phyloP scores from a whole-genome alignment of 2,797 vertebrate species.

The Halcyon leucocephala region DNA sequence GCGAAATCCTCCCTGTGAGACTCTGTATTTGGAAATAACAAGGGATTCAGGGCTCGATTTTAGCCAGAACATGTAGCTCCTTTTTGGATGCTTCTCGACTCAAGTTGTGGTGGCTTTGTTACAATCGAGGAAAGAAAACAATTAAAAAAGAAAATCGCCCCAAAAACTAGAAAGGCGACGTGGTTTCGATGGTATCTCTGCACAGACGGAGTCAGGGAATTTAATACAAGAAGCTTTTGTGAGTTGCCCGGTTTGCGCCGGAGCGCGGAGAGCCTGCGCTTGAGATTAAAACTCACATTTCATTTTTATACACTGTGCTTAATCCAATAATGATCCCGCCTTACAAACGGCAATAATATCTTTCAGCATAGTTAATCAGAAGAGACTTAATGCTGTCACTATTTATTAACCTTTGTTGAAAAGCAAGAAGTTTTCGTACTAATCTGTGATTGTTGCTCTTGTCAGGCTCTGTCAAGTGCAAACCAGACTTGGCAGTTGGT shows the following conservation, averaged over 20 bases:
- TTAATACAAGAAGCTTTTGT: constrained; percentile 74
- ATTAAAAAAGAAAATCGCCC: not conserved
- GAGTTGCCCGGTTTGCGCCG: constrained; percentile 40
- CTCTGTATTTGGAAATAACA: not conserved
- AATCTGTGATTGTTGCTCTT: constrained; percentile 95
- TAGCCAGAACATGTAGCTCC: not conserved
- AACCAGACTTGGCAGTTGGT: constrained; percentile 88
- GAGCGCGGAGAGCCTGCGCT: constrained; percentile 20
- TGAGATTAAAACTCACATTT: constrained; percentile 93
- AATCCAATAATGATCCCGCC: constrained; percentile 97
- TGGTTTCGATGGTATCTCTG: not conserved
- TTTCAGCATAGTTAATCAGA: constrained; percentile 97
- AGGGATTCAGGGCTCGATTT: constrained; percentile 14
- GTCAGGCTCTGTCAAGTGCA: constrained; percentile 89
- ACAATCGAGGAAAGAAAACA: not conserved
- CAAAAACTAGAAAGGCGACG: not conserved
- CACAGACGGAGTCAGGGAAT: constrained; percentile 56
- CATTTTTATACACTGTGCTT: constrained; percentile 93
- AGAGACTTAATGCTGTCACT: constrained; percentile 98
- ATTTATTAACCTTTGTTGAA: constrained; percentile 99
- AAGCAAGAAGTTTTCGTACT: constrained; percentile 93
- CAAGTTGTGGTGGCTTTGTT: accelerated
- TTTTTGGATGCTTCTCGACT: not conserved
- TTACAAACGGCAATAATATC: constrained; percentile 94
- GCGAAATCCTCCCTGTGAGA: accelerated